These are phyloP conservation scores for Petrocephalus microphthalmus DNA, from an alignment of 2,113 vertebrate genomes.

Conservation along the genomic window DNA sequence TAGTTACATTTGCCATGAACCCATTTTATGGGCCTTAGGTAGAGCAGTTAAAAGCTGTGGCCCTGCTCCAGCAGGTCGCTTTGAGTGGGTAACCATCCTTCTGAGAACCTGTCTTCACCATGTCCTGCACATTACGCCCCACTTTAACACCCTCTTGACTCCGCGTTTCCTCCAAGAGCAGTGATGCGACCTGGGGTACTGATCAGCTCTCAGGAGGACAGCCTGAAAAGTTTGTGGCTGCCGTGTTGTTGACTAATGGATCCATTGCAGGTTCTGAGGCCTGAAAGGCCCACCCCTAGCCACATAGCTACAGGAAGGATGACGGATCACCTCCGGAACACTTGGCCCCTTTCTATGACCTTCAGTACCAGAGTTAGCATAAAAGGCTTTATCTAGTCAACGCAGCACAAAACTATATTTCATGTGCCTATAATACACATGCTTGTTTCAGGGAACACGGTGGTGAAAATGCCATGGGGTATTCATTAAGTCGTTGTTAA, in stretches of 20 bases:
- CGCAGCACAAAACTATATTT: neutral
- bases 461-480: neutral
- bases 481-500: neutral
- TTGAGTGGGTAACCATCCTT: slow-evolving; percentile 20
- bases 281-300: neutral
- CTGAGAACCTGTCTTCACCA: slow-evolving; percentile 1
- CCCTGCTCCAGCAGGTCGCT: slow-evolving; percentile 10
- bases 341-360: neutral
- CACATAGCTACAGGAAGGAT: neutral
- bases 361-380: neutral
- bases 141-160: neutral
- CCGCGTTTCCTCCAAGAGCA: neutral
- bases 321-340: neutral
- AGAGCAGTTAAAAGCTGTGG: slow-evolving; percentile 20
- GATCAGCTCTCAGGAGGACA: neutral
- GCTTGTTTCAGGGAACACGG: neutral
- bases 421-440: neutral
- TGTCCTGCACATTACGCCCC: neutral
- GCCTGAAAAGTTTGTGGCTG: neutral
- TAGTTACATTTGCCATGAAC: slow-evolving; percentile 29
- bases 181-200: neutral
- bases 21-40: slow-evolving; percentile 22
- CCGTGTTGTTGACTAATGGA: neutral
- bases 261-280: neutral
- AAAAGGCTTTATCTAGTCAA: neutral